Conservation (phyloP, 2,113 vertebrate genomes). For the Elaphurus davidianus region DNA sequence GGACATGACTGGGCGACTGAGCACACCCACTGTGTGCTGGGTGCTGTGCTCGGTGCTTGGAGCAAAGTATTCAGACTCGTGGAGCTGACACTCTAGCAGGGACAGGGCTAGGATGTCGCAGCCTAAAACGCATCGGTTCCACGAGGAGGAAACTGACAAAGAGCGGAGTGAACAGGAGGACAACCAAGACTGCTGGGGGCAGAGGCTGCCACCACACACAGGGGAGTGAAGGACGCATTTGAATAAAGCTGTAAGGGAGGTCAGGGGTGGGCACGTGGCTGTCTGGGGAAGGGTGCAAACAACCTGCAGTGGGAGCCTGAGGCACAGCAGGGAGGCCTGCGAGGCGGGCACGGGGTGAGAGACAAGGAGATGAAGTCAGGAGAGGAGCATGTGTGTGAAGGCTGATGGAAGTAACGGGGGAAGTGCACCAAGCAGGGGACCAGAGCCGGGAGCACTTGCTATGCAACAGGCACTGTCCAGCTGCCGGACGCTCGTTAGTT, state of each 20-base stretch:
- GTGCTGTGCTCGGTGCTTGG: background rate
- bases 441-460: background rate
- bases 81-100: background rate
- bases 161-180: background rate
- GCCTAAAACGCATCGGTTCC: background rate
- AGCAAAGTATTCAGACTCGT: background rate
- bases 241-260: background rate
- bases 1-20: background rate
- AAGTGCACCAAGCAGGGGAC: background rate
- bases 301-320: background rate
- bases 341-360: fast-evolving
- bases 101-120: background rate
- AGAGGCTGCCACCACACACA: background rate
- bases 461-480: background rate
- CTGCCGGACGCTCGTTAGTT: background rate
- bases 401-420: background rate
- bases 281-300: background rate
- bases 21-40: background rate
- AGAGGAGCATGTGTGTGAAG: background rate
- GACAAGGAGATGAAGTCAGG: background rate
- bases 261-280: background rate
- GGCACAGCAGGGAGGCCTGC: background rate
- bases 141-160: background rate
- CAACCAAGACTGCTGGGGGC: background rate
- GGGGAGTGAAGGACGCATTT: background rate